Conservation (phyloP, 53 echinoderm and acorn worm species). For the Apostichopus leukothele region DNA sequence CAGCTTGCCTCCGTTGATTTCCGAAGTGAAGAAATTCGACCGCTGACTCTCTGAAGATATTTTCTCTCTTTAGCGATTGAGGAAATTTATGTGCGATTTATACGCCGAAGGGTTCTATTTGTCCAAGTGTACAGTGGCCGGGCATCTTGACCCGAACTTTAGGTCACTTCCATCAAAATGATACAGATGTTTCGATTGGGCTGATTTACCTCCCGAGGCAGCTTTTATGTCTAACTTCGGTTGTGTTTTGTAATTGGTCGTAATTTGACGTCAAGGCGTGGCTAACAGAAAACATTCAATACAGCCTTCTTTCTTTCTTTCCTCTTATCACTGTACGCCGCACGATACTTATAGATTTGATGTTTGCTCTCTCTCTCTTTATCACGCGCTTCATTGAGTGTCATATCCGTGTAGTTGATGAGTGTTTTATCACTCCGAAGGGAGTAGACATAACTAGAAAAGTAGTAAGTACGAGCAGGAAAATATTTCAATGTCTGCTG, state of each 20-base stretch:
- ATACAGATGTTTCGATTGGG: constrained; percentile 13
- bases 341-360: neutral
- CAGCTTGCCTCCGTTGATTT: too few relatives aligned
- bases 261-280: constrained; percentile 31
- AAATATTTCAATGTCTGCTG: neutral
- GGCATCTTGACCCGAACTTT: constrained; percentile 3
- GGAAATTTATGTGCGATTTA: too few relatives aligned
- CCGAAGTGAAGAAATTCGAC: too few relatives aligned
- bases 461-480: neutral
- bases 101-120: neutral
- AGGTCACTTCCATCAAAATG: neutral
- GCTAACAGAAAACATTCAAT: constrained; percentile 10
- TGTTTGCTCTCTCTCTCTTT: constrained; percentile 11
- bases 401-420: constrained; percentile 1
- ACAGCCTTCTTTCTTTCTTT: neutral
- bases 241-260: constrained; percentile 14
- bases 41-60: too few relatives aligned
- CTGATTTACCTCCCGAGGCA: neutral
- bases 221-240: neutral
- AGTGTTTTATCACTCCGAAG: neutral
- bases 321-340: neutral
- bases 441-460: neutral
- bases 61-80: too few relatives aligned
- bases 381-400: constrained; percentile 14
- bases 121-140: neutral